Percentiles rank a stretch among this genome's conserved stretches.
These are phyloP conservation scores for Notarius quadriscutis DNA, from an alignment of 2,113 vertebrate species.

Conservation along the genomic window DNA sequence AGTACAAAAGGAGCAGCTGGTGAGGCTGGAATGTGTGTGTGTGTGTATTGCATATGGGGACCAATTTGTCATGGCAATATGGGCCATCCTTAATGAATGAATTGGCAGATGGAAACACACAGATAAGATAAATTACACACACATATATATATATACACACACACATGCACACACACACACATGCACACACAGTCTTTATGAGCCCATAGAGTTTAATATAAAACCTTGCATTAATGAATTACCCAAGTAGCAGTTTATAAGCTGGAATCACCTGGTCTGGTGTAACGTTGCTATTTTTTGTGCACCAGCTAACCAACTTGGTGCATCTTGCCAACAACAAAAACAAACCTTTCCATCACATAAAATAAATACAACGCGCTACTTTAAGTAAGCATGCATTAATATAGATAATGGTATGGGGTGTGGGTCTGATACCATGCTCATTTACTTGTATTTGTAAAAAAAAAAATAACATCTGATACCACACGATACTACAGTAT, in stretches of 20 bases:
- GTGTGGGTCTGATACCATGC: not conserved
- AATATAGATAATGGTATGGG: not conserved
- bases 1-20: conserved; percentile 53
- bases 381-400: not conserved
- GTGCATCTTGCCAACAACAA: too few relatives aligned
- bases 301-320: not conserved
- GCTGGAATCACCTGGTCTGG: not conserved
- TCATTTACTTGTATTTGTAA: not conserved
- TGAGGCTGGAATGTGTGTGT: conserved; percentile 35
- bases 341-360: not conserved
- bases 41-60: conserved; percentile 11
- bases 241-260: not conserved
- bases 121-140: conserved; percentile 8
- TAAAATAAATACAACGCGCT: not conserved
- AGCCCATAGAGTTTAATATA: not conserved
- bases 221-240: not conserved
- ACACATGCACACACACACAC: not conserved
- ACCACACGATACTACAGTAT: not conserved
- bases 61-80: conserved; percentile 40
- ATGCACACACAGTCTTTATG: not conserved
- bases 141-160: not conserved
- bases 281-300: not conserved
- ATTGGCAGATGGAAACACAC: conserved; percentile 47
- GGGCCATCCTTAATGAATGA: conserved; percentile 34
- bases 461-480: not conserved